phyloP scores from a whole-genome alignment of 2,888 invertebrate species.

The Hololepta plana region DNA sequence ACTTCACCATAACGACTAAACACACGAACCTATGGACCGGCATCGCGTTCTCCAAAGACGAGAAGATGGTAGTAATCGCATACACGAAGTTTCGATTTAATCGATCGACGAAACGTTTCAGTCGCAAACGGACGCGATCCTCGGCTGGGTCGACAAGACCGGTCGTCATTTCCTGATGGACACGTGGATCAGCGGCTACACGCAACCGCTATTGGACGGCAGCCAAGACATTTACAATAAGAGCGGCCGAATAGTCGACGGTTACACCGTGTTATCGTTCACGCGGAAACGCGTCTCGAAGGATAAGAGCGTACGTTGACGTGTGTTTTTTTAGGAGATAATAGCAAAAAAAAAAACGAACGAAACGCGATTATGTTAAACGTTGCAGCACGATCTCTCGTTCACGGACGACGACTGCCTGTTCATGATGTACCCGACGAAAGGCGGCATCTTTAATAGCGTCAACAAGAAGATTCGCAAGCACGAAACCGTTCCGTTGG shows the following conservation, averaged over 20 bases:
- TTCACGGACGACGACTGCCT: conserved; percentile 70
- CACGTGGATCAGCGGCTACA: conserved; percentile 70
- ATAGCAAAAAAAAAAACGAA: background rate
- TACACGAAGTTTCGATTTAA: too few species aligned
- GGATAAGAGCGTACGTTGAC: conserved; percentile 32
- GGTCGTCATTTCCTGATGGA: conserved; percentile 76
- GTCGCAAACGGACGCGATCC: conserved; percentile 62
- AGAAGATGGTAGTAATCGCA: conserved; percentile 75
- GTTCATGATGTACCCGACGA: conserved; percentile 73
- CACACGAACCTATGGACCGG: conserved; percentile 77
- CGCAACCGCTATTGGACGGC: conserved; percentile 50
- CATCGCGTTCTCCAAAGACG: conserved; percentile 71
- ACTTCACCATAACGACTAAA: conserved; percentile 62
- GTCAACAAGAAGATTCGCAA: conserved; percentile 74
- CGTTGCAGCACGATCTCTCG: conserved; percentile 44
- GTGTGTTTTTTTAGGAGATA: conserved; percentile 1
- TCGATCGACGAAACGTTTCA: conserved; percentile 5
- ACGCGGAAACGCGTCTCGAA: conserved; percentile 57
- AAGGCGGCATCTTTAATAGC: conserved; percentile 65
- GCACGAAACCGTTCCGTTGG: conserved; percentile 43
- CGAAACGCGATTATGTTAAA: conserved; percentile 2
- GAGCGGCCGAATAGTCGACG: conserved; percentile 52
- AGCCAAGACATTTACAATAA: conserved; percentile 56
- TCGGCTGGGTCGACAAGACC: conserved; percentile 73
- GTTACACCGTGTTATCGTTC: conserved; percentile 61